These are phyloP conservation scores for Hemicordylus capensis DNA, from an alignment of 2,113 vertebrate species.

Conservation along the genomic window DNA sequence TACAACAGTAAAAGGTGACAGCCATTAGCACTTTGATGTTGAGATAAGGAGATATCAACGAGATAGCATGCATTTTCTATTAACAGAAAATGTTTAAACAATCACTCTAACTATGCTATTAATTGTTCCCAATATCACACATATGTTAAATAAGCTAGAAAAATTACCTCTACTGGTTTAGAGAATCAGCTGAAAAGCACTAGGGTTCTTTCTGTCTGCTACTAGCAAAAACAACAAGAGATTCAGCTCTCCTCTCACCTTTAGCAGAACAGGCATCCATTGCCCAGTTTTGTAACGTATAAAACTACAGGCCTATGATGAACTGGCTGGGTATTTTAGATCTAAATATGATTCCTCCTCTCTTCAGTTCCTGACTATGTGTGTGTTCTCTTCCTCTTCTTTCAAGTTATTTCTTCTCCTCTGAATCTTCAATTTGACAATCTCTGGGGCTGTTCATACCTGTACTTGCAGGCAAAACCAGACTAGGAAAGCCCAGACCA, in stretches of 20 bases:
- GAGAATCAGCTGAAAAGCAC: not conserved
- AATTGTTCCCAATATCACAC: slow-evolving; percentile 36
- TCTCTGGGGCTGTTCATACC: no score
- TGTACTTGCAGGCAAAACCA: no score
- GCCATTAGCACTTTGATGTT: slow-evolving; percentile 30
- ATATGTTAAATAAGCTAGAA: slow-evolving; percentile 35
- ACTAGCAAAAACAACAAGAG: not conserved
- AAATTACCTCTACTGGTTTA: slow-evolving; percentile 16
- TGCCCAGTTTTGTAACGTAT: not conserved
- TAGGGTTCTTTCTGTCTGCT: not conserved
- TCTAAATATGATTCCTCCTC: no score
- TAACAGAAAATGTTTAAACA: slow-evolving; percentile 14
- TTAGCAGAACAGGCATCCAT: not conserved
- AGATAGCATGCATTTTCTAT: slow-evolving; percentile 24
- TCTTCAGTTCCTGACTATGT: no score
- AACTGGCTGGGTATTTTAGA: not conserved
- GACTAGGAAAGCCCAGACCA: no score
- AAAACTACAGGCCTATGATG: not conserved
- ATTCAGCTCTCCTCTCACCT: not conserved
- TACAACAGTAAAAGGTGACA: slow-evolving; percentile 32
- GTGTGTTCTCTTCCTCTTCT: no score
- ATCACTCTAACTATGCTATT: slow-evolving; percentile 28
- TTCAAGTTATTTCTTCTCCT: no score
- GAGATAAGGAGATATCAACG: slow-evolving; percentile 31
- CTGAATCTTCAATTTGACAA: no score